A percentile compares a stretch with the other conserved stretches of the same genome.
Evolutionary conservation across 2,797 vertebrate genomes (phyloP).

Genomic region (Xiphophorus birchmanni): DNA sequence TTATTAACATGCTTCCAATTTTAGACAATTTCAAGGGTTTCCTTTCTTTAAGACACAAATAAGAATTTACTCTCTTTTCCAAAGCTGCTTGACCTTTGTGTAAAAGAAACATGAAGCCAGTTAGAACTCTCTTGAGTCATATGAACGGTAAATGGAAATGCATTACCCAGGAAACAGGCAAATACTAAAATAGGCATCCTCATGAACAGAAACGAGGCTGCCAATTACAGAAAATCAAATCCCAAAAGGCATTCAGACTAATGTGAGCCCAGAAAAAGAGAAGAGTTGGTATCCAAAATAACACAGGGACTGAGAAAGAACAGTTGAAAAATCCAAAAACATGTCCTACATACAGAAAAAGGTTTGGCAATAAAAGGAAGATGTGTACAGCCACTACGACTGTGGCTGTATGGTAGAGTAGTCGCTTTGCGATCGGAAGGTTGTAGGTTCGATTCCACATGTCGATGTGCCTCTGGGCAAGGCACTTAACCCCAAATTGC

Average conservation of each 20-base stretch:
- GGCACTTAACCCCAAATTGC: too few relatives aligned
- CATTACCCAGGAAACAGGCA: background rate
- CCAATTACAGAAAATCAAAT: background rate
- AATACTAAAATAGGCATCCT: background rate
- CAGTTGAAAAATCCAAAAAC: background rate
- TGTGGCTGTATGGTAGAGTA: too few relatives aligned
- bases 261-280: background rate
- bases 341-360: background rate
- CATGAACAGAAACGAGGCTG: background rate
- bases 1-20: background rate
- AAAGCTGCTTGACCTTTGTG: conserved; percentile 38
- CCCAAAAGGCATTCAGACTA: background rate
- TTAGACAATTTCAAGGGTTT: conserved; percentile 28
- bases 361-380: background rate
- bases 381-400: background rate
- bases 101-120: conserved; percentile 25
- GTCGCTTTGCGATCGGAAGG: too few relatives aligned
- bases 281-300: background rate
- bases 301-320: background rate
- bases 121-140: conserved; percentile 20
- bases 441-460: too few relatives aligned
- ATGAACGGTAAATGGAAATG: background rate
- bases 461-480: too few relatives aligned
- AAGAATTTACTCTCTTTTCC: background rate
- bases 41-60: conserved; percentile 2